Base-by-base conservation (phyloP, 2,888 invertebrate species). In the Cantharis flavilabris region DNA sequence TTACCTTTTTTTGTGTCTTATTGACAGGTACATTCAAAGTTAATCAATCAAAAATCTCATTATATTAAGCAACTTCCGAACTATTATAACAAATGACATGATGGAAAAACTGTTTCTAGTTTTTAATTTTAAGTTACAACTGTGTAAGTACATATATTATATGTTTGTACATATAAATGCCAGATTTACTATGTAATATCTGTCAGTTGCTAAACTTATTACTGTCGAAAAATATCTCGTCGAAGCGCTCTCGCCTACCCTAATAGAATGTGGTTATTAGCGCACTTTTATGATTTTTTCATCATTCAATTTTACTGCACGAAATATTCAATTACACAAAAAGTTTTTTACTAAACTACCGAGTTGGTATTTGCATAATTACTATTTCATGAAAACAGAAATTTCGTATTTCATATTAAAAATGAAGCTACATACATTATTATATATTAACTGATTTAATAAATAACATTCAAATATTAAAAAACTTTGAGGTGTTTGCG, bases 121-220 rank as follows among this genome's bases (percentile, higher is more conserved):
- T 64, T 71, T 16, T 14, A 23, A 71, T 63, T 62, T 28, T 3
- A 62, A 62, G 28, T 20, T 26, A n/a, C 30, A 62, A 23, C 30
- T 71, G 10, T 63, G 28, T 71, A 71, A 62, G 11, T 71, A 71
- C 16, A 71, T 63, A 11, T 62, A 14, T 26, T 3, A 23, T 3
- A 20, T 16, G 1, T 16, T 5, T 23, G 26, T 71, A 23, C 71
- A 30, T 71, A 64, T 69, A 63, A 33, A 67, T 72, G 18, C 20
- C 30, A 73, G 62, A 73, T 73, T 69, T 73, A 33, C 73, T 1
- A 69, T 73, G 62, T 67, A 73, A 73, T 73, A 73, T 73, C 73
- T 70, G 73, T 70, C 73, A 73, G 69, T 73, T 73, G 69, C 70
- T 62, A 26, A 73, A 70, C 69, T 73, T 73, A 69, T 73, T 73